These are phyloP conservation scores for Ceyx erithaca DNA, from an alignment of 2,797 vertebrate genomes.

Conservation along the genomic window DNA sequence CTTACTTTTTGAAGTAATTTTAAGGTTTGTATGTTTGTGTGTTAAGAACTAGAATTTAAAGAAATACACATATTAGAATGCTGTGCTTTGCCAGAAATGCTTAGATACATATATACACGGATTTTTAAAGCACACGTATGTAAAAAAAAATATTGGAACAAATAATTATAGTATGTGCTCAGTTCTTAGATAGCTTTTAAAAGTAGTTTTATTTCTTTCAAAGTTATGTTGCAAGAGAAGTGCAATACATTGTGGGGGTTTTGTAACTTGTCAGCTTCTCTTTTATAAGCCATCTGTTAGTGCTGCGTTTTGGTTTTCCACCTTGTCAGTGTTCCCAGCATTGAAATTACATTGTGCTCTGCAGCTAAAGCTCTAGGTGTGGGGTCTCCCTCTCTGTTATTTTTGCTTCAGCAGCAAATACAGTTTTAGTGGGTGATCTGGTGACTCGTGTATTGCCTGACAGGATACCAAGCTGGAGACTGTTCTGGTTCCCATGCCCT, in stretches of 20 bases:
- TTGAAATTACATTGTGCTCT: background rate
- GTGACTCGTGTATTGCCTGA: background rate
- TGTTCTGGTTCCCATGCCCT: slow-evolving; percentile 17
- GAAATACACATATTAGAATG: background rate
- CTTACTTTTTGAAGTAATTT: background rate
- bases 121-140: background rate
- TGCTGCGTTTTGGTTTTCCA: background rate
- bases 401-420: background rate
- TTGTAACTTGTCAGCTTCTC: background rate
- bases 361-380: background rate
- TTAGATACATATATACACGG: background rate
- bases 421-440: background rate
- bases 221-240: background rate
- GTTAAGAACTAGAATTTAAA: background rate
- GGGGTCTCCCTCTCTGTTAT: background rate
- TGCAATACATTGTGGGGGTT: background rate
- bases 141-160: background rate
- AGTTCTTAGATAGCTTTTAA: background rate
- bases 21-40: background rate
- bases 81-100: background rate
- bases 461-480: background rate
- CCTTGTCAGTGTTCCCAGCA: background rate
- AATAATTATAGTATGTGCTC: background rate
- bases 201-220: slow-evolving; percentile 15
- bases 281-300: background rate